A percentile compares a stretch with the other conserved stretches of the same genome.
Conservation (phyloP, 2,113 vertebrate genomes). For the Emydocephalus ijimae region DNA sequence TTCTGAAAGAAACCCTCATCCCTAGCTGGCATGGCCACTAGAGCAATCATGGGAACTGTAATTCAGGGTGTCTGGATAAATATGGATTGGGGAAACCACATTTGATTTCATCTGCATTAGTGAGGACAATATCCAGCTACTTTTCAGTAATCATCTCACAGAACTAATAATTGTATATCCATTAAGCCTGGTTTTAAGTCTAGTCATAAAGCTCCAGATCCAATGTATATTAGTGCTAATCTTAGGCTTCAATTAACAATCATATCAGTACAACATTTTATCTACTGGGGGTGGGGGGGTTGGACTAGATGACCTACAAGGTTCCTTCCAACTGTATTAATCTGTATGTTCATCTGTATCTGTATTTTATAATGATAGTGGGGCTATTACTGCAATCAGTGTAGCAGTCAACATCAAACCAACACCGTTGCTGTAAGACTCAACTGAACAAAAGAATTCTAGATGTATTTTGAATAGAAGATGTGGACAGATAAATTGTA, state of each 20-base stretch:
- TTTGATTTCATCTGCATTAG: background rate
- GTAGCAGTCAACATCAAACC: background rate
- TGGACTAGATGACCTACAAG: too few relatives aligned
- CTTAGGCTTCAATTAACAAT: background rate
- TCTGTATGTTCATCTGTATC: too few relatives aligned
- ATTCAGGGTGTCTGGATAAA: background rate
- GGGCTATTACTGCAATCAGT: background rate
- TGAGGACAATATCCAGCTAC: background rate
- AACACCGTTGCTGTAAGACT: background rate
- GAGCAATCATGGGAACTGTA: background rate
- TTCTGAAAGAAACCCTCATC: too few relatives aligned
- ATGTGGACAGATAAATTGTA: background rate
- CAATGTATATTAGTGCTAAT: background rate
- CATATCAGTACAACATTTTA: background rate
- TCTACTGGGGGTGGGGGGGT: too few relatives aligned
- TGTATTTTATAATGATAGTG: background rate
- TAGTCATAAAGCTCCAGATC: background rate
- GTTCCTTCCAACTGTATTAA: too few relatives aligned
- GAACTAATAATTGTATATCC: background rate
- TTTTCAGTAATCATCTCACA: background rate
- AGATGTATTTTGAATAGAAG: background rate
- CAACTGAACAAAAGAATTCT: background rate
- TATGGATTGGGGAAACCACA: background rate
- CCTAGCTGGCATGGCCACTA: background rate
- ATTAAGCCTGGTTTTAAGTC: background rate